Conservation (phyloP, 1,140 invertebrate species). For the Lucilia sericata region DNA sequence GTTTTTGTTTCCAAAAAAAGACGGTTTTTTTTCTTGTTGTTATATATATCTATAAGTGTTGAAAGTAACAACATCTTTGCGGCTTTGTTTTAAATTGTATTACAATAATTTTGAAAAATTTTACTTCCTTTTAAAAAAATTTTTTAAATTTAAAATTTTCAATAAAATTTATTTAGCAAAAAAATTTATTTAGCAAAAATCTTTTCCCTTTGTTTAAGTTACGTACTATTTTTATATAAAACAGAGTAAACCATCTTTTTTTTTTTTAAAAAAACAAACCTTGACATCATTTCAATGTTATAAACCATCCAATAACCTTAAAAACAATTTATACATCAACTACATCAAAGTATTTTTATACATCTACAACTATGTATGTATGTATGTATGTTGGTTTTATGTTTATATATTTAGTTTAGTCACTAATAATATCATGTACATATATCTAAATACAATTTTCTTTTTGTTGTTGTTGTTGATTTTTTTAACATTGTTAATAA, state of each 20-base stretch:
- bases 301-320: not conserved
- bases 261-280: not conserved
- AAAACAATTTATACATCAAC: not conserved
- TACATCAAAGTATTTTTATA: too few relatives aligned
- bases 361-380: too few relatives aligned
- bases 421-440: not conserved
- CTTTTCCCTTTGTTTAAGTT: too few relatives aligned
- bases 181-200: too few relatives aligned
- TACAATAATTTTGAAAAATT: not conserved
- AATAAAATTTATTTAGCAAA: too few relatives aligned
- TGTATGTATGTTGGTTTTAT: too few relatives aligned
- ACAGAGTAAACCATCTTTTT: not conserved
- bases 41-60: not conserved
- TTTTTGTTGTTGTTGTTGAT: not conserved
- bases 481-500: not conserved
- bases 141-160: too few relatives aligned
- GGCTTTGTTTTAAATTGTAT: not conserved
- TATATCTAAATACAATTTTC: not conserved
- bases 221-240: too few relatives aligned
- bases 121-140: not conserved
- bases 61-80: slow-evolving; percentile 20
- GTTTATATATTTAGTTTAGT: not conserved
- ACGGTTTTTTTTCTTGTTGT: not conserved
- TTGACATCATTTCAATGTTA: slow-evolving; percentile 7
- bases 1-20: not conserved